Conservation (phyloP, 2,888 invertebrate species). For the Aphrophora alni region DNA sequence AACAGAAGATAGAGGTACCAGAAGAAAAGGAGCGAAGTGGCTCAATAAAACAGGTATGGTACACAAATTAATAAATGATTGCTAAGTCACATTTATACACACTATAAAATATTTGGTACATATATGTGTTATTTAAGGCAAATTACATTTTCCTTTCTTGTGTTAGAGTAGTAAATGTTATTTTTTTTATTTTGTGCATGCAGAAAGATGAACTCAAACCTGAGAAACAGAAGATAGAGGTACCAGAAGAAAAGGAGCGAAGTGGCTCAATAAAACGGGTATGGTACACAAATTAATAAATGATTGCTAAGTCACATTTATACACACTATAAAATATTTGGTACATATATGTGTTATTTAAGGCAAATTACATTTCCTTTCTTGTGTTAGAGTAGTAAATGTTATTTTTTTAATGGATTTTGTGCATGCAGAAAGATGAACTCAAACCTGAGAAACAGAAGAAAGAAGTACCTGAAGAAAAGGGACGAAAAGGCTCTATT, state of each 20-base stretch:
- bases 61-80: neutral
- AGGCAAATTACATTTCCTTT: too few species aligned
- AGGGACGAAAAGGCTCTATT: neutral
- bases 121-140: neutral
- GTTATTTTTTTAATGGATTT: neutral
- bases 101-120: neutral
- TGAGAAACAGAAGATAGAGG: neutral
- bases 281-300: neutral
- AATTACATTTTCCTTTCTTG: too few species aligned
- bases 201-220: neutral
- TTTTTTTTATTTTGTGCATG: neutral
- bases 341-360: too few species aligned
- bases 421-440: slow-evolving; percentile 14
- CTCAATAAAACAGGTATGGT: neutral
- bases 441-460: neutral
- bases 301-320: too few species aligned
- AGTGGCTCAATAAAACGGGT: neutral
- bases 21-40: neutral
- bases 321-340: too few species aligned
- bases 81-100: too few species aligned
- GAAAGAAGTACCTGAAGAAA: neutral
- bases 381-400: too few species aligned
- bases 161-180: neutral
- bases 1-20: neutral
- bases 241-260: neutral